Evolutionary conservation across 2,888 invertebrate species (phyloP), one percentile per base, ranked within the genome.

Genomic region (Drosophila robusta): DNA sequence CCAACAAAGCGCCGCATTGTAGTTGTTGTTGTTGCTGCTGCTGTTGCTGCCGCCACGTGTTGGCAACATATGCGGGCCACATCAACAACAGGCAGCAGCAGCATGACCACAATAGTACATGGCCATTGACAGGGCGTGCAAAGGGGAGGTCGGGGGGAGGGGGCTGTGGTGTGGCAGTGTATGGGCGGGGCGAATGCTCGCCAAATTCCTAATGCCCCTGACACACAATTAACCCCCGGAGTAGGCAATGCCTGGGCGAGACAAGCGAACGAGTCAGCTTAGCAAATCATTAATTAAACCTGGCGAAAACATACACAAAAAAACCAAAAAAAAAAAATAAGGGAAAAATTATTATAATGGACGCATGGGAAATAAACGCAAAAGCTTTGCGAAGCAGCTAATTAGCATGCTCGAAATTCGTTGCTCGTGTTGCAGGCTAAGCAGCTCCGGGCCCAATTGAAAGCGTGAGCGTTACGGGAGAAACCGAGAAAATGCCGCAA

Each of bases 231-330:
- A 77, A 70, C 70, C 70, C 70, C 50, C 61, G 44, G 11, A 32
- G 11, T 11, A 14, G 29, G 11, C 29, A 44, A 47, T 52, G 57
- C 36, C 49, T 56, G 57, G 26, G 34, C 14, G 57, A 46, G 61
- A 54, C 63, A 54, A 49, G 34, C 62, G 41, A 49, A 65, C 63
- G 54, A 65, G 69, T 50, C 62, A 82, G 85, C 77, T 75, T 77
- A 66, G 75, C 80, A 71, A 82, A 82, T 82, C 86, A 83, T 83
- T 85, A 82, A 82, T 83, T 83, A 75, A 78, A 71, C 67, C 74
- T 70, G 70, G 58, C 72, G 41, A 75, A 75, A 67, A 60, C 47
- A 65, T 34, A 49, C 45, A 55, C 22, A 22, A 11, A 58, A 29
- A 66, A 22, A 55, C 6, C 50, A 54, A 32, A 36, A 45, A 0